phyloP scores from a whole-genome alignment of 2,888 invertebrate genomes.

The Dasysyrphus albostriatus region DNA sequence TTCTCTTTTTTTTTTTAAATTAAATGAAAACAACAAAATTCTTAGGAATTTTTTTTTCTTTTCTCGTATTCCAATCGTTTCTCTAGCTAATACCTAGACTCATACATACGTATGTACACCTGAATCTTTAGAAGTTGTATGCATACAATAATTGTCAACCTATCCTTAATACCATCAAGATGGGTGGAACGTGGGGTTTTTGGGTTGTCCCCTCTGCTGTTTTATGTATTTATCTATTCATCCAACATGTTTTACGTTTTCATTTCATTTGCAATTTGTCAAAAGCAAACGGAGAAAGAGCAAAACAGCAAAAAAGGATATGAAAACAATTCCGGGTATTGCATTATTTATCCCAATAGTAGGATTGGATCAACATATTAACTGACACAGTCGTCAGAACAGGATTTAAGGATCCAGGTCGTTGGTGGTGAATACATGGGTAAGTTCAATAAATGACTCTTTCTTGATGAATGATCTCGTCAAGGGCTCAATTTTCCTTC shows the following conservation, averaged over 20 bases:
- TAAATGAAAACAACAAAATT: conserved; percentile 67
- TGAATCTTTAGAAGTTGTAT: not conserved
- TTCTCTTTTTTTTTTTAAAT: conserved; percentile 53
- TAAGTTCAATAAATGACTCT: conserved; percentile 65
- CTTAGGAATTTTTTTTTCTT: conserved; percentile 25
- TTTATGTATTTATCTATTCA: conserved; percentile 50
- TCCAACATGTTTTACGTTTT: conserved; percentile 63
- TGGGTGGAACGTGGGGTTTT: not conserved
- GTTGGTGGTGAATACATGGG: not conserved
- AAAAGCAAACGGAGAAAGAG: conserved; percentile 14
- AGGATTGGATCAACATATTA: conserved; percentile 58
- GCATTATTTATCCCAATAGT: conserved; percentile 60
- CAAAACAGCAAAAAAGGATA: not conserved
- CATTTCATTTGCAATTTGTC: conserved; percentile 63
- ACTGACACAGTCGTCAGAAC: conserved; percentile 46
- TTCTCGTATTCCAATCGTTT: not conserved
- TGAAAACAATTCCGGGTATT: conserved; percentile 21
- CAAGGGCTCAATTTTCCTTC: conserved; percentile 37
- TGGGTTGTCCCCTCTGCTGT: conserved; percentile 16
- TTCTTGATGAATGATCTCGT: conserved; percentile 61
- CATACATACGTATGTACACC: not conserved
- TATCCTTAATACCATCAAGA: conserved; percentile 2
- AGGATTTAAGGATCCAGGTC: conserved; percentile 13
- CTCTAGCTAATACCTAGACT: too few species aligned
- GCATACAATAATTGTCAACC: conserved; percentile 45